phyloP scores from a whole-genome alignment of 2,888 invertebrate genomes.

The Scaptomyza reducta region DNA sequence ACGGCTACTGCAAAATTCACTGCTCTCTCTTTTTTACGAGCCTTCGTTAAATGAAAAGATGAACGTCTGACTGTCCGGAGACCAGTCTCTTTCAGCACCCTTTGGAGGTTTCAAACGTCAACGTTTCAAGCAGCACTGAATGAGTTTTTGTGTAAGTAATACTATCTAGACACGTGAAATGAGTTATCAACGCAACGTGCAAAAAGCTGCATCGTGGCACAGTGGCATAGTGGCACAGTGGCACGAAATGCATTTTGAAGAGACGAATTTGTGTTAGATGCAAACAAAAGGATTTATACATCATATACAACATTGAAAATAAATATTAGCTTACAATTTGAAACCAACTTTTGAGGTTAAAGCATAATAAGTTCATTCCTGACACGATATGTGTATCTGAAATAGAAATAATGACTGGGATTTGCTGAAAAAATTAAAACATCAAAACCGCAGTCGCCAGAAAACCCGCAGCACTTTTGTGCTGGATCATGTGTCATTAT shows the following conservation, averaged over 20 bases:
- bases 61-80: conserved; percentile 5
- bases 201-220: conserved; percentile 34
- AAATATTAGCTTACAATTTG: too few relatives aligned
- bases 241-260: background rate
- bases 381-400: too few relatives aligned
- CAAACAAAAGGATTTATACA: too few relatives aligned
- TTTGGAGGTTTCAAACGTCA: background rate
- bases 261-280: background rate
- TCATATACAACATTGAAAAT: too few relatives aligned
- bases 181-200: conserved; percentile 67
- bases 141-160: conserved; percentile 46
- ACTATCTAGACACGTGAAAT: conserved; percentile 80
- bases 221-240: conserved; percentile 55
- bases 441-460: too few relatives aligned
- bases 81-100: background rate
- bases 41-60: conserved; percentile 51
- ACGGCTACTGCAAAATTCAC: conserved; percentile 42
- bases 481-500: conserved; percentile 22
- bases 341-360: too few relatives aligned
- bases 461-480: background rate
- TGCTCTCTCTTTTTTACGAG: conserved; percentile 61
- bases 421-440: too few relatives aligned
- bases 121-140: conserved; percentile 22
- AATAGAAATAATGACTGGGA: too few relatives aligned
- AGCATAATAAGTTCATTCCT: too few relatives aligned